phyloP scores from a whole-genome alignment of 2,888 invertebrate species.

The Callyntrura guangdongensis region DNA sequence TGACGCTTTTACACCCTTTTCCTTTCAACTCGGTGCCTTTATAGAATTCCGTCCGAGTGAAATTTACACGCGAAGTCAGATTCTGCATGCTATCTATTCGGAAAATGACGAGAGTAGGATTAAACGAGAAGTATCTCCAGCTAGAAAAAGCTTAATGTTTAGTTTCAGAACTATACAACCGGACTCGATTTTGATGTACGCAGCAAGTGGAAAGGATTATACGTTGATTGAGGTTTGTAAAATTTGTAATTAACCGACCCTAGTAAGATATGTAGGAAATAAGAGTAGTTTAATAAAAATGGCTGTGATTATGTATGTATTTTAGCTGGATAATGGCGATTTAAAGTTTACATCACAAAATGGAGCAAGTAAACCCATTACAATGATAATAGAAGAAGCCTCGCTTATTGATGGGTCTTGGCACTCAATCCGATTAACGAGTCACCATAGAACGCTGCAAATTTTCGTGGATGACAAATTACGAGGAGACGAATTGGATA shows the following conservation, averaged over 20 bases:
- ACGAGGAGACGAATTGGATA: slow-evolving; percentile 94
- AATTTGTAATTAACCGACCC: too few species aligned
- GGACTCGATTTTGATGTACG: slow-evolving; percentile 94
- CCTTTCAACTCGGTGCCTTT: slow-evolving; percentile 92
- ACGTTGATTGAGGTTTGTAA: slow-evolving; percentile 90
- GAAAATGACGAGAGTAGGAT: slow-evolving; percentile 73
- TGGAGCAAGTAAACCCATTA: slow-evolving; percentile 90
- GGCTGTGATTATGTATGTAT: not conserved
- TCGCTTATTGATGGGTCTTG: slow-evolving; percentile 92
- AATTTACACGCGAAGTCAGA: slow-evolving; percentile 94
- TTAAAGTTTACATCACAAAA: slow-evolving; percentile 93
- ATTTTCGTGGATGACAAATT: slow-evolving; percentile 90
- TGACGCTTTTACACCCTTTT: slow-evolving; percentile 92
- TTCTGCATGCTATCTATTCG: slow-evolving; percentile 88
- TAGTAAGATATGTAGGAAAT: too few species aligned
- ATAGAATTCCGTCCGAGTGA: slow-evolving; percentile 92
- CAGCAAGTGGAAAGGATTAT: slow-evolving; percentile 95
- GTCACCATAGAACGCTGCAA: slow-evolving; percentile 88
- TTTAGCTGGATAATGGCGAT: slow-evolving; percentile 90
- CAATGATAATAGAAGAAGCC: slow-evolving; percentile 90
- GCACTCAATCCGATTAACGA: slow-evolving; percentile 94
- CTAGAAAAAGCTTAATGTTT: slow-evolving; percentile 92
- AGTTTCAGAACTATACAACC: slow-evolving; percentile 92
- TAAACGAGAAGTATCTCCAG: slow-evolving; percentile 85
- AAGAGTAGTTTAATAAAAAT: not conserved